Conservation (phyloP, 2,888 invertebrate species). For the Andricus quercusramuli region DNA sequence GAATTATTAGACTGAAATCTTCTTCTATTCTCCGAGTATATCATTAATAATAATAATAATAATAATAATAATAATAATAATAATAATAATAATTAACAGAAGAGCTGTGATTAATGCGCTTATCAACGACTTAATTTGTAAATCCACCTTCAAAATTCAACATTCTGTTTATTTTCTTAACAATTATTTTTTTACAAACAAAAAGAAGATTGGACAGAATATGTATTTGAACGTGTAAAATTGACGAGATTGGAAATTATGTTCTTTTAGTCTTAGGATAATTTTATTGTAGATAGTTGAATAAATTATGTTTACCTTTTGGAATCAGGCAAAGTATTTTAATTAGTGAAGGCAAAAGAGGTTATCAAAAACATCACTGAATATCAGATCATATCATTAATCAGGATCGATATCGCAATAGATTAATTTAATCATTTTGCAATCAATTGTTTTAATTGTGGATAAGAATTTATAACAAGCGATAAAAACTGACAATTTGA, state of each 20-base stretch:
- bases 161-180: background rate
- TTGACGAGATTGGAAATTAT: background rate
- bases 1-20: background rate
- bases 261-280: background rate
- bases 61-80: background rate
- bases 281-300: background rate
- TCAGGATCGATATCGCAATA: background rate
- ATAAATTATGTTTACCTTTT: slow-evolving; percentile 7
- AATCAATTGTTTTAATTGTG: background rate
- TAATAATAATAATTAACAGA: background rate
- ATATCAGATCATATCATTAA: background rate
- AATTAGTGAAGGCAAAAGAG: background rate
- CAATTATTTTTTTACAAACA: background rate
- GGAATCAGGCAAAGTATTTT: background rate
- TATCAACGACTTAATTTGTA: too few species aligned
- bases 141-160: background rate
- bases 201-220: background rate
- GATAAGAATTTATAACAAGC: background rate
- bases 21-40: background rate
- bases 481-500: background rate
- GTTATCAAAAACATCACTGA: too few species aligned
- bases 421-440: background rate
- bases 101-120: background rate
- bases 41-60: background rate
- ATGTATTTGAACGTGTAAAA: background rate